Conservation (phyloP, 2,113 vertebrate genomes). For the Dicentrarchus labrax region DNA sequence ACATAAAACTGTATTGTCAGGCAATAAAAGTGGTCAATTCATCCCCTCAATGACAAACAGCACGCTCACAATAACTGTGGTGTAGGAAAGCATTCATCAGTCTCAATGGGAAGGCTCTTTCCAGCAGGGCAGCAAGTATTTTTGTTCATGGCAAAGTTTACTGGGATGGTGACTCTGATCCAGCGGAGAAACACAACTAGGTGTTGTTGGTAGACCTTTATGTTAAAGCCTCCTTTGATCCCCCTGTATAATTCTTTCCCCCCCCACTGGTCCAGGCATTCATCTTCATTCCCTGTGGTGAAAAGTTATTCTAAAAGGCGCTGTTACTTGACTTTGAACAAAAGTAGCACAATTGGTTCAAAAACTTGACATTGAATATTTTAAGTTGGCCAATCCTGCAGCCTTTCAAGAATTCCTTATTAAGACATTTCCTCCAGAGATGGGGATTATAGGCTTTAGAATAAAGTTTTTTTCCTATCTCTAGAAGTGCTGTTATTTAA, state of each 20-base stretch:
- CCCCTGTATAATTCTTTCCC: slow-evolving; percentile 54
- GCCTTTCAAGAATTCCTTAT: slow-evolving; percentile 75
- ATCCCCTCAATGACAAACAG: slow-evolving; percentile 4
- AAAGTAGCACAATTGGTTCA: slow-evolving; percentile 63
- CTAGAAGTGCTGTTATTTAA: slow-evolving; percentile 66
- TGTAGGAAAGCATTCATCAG: slow-evolving; percentile 14
- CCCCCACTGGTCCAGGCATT: slow-evolving; percentile 33
- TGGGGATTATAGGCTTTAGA: slow-evolving; percentile 76
- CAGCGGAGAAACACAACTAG: slow-evolving; percentile 27
- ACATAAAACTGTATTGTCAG: background rate
- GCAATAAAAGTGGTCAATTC: slow-evolving; percentile 14
- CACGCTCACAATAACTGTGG: background rate
- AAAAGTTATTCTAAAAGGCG: slow-evolving; percentile 65
- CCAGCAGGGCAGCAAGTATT: slow-evolving; percentile 1
- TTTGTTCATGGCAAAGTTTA: slow-evolving; percentile 24
- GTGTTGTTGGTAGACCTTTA: slow-evolving; percentile 54
- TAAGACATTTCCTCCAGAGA: slow-evolving; percentile 74
- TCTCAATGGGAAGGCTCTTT: slow-evolving; percentile 22
- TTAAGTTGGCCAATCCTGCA: slow-evolving; percentile 68
- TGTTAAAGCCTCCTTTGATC: slow-evolving; percentile 68
- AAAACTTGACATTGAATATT: slow-evolving; percentile 75
- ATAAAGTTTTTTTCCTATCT: slow-evolving; percentile 60
- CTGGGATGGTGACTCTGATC: slow-evolving; percentile 26
- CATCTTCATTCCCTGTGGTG: slow-evolving; percentile 61
- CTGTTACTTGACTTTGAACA: slow-evolving; percentile 71